phyloP scores from a whole-genome alignment of 2,113 vertebrate species.

The Chinchilla lanigera region DNA sequence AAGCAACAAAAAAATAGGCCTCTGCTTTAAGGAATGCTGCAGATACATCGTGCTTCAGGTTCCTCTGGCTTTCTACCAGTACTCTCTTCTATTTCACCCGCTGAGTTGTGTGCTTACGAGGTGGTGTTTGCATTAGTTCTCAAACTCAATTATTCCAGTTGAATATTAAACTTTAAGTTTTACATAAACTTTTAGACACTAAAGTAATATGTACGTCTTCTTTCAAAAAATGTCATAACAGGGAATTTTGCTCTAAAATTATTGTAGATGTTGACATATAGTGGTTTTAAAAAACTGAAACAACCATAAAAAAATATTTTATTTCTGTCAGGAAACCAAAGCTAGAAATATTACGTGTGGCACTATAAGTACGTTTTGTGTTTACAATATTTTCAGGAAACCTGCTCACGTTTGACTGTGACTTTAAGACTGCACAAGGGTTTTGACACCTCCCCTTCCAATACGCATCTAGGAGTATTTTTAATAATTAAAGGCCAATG shows the following conservation, averaged over 20 bases:
- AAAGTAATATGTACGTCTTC: background rate
- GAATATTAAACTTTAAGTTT: background rate
- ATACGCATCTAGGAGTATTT: too few species aligned
- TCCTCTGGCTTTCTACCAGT: background rate
- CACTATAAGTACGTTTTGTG: background rate
- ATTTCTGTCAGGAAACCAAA: background rate
- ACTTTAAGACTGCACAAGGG: too few species aligned
- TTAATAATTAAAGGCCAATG: background rate
- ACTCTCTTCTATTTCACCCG: rapidly evolving
- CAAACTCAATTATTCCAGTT: background rate
- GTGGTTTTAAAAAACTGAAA: background rate
- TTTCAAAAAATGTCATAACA: background rate
- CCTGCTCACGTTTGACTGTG: background rate
- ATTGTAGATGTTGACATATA: background rate
- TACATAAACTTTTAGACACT: background rate
- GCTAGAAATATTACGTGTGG: background rate
- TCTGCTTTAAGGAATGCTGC: too few species aligned
- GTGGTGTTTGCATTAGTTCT: background rate
- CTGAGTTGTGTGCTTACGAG: background rate
- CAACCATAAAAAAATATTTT: background rate
- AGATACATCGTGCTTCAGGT: too few species aligned
- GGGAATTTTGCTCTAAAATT: background rate
- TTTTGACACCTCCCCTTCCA: background rate
- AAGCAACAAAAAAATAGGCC: too few species aligned
- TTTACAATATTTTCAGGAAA: background rate